Evolutionary conservation across 2,113 vertebrate genomes (phyloP).

Genomic region (Passerina amoena): DNA sequence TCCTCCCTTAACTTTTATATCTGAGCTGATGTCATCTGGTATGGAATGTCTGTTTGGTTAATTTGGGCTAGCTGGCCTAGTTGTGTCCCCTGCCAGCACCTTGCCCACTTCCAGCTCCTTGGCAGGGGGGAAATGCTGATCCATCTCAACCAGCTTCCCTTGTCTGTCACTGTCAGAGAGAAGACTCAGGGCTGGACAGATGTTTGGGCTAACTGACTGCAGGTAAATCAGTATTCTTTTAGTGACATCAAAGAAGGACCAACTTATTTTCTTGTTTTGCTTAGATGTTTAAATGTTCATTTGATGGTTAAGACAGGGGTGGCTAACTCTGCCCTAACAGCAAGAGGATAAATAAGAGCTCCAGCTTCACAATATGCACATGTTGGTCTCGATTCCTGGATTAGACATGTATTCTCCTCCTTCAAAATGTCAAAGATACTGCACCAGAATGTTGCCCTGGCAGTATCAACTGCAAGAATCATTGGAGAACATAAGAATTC

Average conservation of each 20-base stretch:
- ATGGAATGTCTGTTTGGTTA: not conserved
- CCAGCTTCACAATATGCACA: not conserved
- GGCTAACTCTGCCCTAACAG: not conserved
- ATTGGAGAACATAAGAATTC: not conserved
- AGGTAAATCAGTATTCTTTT: not conserved
- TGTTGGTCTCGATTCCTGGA: rapidly evolving
- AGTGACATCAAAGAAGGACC: not conserved
- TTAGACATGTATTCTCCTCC: rapidly evolving
- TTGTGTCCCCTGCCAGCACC: not conserved
- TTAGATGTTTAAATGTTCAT: not conserved
- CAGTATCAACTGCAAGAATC: not conserved
- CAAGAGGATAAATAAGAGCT: not conserved
- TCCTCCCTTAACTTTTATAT: not conserved
- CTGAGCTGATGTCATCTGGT: not conserved
- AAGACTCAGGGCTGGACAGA: not conserved
- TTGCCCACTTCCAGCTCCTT: not conserved
- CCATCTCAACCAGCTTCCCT: not conserved
- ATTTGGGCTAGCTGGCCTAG: not conserved
- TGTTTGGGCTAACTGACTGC: not conserved
- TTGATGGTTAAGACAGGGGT: not conserved
- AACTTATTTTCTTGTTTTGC: not conserved
- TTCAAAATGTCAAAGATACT: not conserved
- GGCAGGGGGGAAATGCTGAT: not conserved
- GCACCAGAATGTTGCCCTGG: not conserved
- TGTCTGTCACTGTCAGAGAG: not conserved